Evolutionary conservation across 2,888 invertebrate genomes (phyloP).

Genomic region (Andricus curvator): DNA sequence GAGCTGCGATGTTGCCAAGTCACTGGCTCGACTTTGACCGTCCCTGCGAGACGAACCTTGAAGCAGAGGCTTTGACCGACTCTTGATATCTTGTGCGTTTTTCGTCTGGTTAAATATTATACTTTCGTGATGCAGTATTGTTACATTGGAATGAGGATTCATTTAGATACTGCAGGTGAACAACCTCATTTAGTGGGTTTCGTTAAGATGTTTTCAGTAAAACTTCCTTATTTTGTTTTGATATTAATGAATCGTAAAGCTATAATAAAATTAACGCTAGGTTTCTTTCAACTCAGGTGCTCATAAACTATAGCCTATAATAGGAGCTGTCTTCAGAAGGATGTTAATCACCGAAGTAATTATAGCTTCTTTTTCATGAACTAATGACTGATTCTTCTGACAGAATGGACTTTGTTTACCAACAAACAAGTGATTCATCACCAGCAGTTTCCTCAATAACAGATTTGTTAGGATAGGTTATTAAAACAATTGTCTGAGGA

Average conservation of each 20-base stretch:
- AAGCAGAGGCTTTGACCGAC: slow-evolving; percentile 39
- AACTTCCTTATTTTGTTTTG: neutral
- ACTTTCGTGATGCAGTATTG: neutral
- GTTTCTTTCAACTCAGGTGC: neutral
- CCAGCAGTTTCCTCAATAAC: neutral
- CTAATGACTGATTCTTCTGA: neutral
- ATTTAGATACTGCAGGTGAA: neutral
- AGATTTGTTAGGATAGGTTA: neutral
- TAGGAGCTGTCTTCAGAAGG: neutral
- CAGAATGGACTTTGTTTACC: neutral
- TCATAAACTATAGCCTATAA: neutral
- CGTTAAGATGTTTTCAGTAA: neutral
- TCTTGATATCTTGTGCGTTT: slow-evolving; percentile 3
- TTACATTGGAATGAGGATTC: neutral
- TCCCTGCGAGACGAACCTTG: slow-evolving; percentile 50
- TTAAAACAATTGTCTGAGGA: neutral
- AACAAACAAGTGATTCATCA: neutral
- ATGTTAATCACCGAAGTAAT: neutral
- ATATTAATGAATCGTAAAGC: neutral
- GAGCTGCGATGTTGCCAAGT: slow-evolving; percentile 57
- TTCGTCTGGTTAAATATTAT: neutral
- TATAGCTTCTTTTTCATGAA: neutral
- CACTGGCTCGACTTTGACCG: slow-evolving; percentile 35
- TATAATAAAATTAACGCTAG: neutral
- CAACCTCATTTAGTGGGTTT: neutral